These are phyloP conservation scores for Takifugu flavidus DNA, from an alignment of 2,113 vertebrate species.

Conservation along the genomic window DNA sequence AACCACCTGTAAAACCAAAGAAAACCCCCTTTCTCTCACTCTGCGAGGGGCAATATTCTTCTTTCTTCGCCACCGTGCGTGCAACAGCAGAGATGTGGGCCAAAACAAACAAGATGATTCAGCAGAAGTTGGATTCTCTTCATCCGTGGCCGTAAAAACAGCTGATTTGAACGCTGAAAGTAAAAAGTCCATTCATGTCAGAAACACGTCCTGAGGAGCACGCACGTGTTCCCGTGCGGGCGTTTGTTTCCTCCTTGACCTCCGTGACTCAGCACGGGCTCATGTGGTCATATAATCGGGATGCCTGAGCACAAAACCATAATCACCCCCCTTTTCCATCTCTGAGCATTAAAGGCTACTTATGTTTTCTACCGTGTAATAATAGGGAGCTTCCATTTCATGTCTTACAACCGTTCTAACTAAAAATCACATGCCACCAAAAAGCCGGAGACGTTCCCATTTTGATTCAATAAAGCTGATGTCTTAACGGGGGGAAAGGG, in stretches of 20 bases:
- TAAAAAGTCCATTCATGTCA: not conserved
- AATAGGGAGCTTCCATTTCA: conserved; percentile 63
- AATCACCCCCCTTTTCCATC: conserved; percentile 69
- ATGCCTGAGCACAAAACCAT: conserved; percentile 62
- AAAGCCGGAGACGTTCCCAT: not conserved
- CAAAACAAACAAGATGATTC: no score
- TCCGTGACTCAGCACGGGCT: conserved; percentile 67
- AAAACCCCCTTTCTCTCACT: no score
- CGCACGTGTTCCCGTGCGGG: not conserved
- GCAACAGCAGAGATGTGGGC: no score
- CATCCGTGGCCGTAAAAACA: not conserved
- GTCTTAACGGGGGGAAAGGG: no score
- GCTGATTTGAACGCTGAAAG: no score
- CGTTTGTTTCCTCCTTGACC: conserved; percentile 43
- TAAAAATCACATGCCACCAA: conserved; percentile 62
- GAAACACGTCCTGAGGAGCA: no score
- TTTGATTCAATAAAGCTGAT: not conserved
- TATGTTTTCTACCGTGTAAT: conserved; percentile 67
- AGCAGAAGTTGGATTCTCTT: no score
- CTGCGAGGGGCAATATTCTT: no score
- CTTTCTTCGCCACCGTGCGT: no score
- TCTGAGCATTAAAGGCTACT: conserved; percentile 66
- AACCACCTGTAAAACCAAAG: no score
- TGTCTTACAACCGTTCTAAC: conserved; percentile 61
- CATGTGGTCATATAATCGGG: conserved; percentile 66